These are phyloP conservation scores for Polylopha cassiicola DNA, from an alignment of 2,888 invertebrate species.

Conservation along the genomic window DNA sequence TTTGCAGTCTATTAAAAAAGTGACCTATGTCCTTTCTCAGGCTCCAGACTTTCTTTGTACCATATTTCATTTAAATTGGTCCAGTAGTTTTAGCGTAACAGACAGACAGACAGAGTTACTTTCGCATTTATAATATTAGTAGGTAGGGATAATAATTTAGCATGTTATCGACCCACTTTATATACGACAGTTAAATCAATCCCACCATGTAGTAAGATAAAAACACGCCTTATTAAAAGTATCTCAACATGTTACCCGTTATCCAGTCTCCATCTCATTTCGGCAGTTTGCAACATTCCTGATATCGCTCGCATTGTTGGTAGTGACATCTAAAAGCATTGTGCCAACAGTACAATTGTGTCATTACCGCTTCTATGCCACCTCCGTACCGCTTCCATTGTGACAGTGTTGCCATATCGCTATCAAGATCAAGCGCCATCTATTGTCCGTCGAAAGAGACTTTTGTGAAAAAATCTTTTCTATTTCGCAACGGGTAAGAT, in stretches of 20 bases:
- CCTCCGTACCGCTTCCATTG: slow-evolving; percentile 52
- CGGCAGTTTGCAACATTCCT: slow-evolving; percentile 53
- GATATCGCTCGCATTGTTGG: slow-evolving; percentile 68
- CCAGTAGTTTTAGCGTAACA: too few relatives aligned
- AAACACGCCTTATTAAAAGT: slow-evolving; percentile 22
- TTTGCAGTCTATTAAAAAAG: too few relatives aligned
- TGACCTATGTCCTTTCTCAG: too few relatives aligned
- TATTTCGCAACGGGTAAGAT: slow-evolving; percentile 42
- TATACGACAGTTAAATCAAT: neutral
- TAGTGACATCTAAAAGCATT: slow-evolving; percentile 73
- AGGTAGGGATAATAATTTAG: too few relatives aligned
- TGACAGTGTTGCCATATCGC: slow-evolving; percentile 76
- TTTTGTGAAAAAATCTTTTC: slow-evolving; percentile 56
- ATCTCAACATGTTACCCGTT: slow-evolving; percentile 30
- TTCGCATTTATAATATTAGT: too few relatives aligned
- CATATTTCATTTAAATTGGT: too few relatives aligned
- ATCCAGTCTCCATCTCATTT: slow-evolving; percentile 30
- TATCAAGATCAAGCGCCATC: slow-evolving; percentile 76
- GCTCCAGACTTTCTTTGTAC: too few relatives aligned
- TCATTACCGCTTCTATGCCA: slow-evolving; percentile 54
- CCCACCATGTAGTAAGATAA: neutral
- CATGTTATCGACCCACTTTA: too few relatives aligned
- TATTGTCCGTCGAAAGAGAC: slow-evolving; percentile 65
- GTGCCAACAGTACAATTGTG: slow-evolving; percentile 71
- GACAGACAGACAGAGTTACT: too few relatives aligned